These are phyloP conservation scores for Platanista minor DNA, from an alignment of 2,113 vertebrate species.

Conservation along the genomic window DNA sequence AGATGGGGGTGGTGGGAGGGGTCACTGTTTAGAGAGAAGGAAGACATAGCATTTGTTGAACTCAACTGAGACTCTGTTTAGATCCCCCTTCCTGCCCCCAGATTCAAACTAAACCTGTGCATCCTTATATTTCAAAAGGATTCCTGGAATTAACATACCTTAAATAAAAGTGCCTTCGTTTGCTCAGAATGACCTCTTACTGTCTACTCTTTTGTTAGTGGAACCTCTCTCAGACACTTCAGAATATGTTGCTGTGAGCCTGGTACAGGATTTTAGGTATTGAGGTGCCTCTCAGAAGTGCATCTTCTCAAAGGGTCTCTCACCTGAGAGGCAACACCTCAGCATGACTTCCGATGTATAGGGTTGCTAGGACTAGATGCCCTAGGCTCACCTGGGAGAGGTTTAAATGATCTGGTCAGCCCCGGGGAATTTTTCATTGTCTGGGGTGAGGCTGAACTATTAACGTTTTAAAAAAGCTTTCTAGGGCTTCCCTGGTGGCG, in stretches of 20 bases:
- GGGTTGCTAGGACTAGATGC: background rate
- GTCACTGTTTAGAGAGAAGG: background rate
- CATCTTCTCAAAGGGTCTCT: background rate
- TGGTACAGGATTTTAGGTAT: background rate
- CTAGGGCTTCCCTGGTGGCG: background rate
- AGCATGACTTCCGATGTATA: background rate
- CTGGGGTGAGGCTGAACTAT: background rate
- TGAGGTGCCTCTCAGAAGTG: background rate
- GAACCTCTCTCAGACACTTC: background rate
- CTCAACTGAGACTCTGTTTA: background rate
- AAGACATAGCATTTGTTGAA: background rate
- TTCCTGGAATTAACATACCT: background rate
- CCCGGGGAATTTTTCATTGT: background rate
- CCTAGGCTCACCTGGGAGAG: background rate
- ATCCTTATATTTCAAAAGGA: background rate
- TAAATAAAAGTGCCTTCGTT: background rate
- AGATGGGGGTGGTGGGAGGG: rapidly evolving
- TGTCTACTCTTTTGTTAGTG: background rate
- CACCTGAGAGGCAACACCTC: background rate
- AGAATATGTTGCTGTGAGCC: background rate
- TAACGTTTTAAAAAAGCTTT: background rate
- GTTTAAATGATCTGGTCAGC: background rate
- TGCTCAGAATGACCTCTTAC: background rate
- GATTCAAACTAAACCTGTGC: background rate
- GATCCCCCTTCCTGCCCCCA: rapidly evolving